Evolutionary conservation across 2,797 vertebrate species (phyloP).

Genomic region (Morelia viridis): DNA sequence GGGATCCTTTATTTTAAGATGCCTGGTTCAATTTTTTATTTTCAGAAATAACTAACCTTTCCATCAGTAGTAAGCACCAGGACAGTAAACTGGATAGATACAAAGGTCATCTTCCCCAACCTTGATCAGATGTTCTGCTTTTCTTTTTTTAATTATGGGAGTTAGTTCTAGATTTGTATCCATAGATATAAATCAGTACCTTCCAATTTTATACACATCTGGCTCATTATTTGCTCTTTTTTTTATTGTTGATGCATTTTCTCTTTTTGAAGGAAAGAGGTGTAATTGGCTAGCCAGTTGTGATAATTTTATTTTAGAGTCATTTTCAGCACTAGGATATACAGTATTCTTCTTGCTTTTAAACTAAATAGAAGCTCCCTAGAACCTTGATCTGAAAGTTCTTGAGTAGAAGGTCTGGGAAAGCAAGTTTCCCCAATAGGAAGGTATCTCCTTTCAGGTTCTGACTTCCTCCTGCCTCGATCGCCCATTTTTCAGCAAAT

Average conservation of each 20-base stretch:
- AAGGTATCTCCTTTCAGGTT: too few species aligned
- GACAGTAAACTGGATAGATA: background rate
- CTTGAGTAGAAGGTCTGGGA: background rate
- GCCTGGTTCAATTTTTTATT: too few species aligned
- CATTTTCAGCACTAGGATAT: background rate
- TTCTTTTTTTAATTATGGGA: background rate
- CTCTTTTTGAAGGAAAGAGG: background rate
- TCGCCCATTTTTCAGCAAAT: background rate
- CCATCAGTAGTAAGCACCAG: background rate
- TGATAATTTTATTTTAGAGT: background rate
- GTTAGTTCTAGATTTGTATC: too few species aligned
- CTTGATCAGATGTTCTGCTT: background rate
- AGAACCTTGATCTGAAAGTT: background rate
- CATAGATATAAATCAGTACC: too few species aligned
- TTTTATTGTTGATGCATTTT: background rate
- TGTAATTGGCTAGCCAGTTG: too few species aligned
- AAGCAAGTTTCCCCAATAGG: background rate
- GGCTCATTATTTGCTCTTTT: background rate
- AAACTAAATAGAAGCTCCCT: background rate
- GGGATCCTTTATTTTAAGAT: background rate
- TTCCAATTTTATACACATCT: background rate
- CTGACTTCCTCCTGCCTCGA: too few species aligned
- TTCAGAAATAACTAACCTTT: background rate
- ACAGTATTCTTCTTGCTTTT: background rate
- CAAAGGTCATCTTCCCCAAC: background rate